A percentile compares a stretch with the other conserved stretches of the same genome.
Conservation (phyloP, 2,113 vertebrate genomes). For the Barnardius zonarius region DNA sequence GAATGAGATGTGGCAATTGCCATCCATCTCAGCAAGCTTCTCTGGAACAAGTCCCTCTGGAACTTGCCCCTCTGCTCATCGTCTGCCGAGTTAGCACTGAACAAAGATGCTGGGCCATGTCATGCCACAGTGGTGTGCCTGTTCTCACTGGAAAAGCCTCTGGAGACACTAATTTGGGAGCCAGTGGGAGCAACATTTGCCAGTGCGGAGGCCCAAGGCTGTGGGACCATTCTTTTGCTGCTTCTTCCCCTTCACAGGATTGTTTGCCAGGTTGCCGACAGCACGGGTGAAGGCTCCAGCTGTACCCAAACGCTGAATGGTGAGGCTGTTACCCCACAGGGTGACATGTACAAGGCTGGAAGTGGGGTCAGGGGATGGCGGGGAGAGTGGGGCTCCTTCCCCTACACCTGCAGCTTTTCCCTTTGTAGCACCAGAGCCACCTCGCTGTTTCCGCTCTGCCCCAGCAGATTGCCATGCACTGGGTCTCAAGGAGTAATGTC, state of each 20-base stretch:
- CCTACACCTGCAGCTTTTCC: neutral
- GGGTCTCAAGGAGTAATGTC: neutral
- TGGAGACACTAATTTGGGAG: neutral
- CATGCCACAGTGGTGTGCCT: fast-evolving
- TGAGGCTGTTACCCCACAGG: neutral
- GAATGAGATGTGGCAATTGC: neutral
- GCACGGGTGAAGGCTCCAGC: neutral
- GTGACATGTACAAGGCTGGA: neutral
- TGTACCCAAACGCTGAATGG: neutral
- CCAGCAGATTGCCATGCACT: fast-evolving
- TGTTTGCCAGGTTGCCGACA: fast-evolving
- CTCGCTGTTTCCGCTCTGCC: fast-evolving
- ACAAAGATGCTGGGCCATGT: neutral
- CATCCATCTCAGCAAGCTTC: neutral
- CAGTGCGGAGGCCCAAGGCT: neutral
- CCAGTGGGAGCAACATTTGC: neutral
- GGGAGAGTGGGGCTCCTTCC: neutral
- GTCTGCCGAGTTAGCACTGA: neutral
- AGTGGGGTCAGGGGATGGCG: neutral
- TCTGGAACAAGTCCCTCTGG: neutral
- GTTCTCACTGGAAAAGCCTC: neutral
- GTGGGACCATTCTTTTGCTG: neutral
- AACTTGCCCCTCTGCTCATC: neutral
- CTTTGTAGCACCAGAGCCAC: neutral
- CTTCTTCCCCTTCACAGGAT: neutral